Conservation (phyloP, 53 echinoderm and acorn worm genomes). For the Zoroaster sp. region DNA sequence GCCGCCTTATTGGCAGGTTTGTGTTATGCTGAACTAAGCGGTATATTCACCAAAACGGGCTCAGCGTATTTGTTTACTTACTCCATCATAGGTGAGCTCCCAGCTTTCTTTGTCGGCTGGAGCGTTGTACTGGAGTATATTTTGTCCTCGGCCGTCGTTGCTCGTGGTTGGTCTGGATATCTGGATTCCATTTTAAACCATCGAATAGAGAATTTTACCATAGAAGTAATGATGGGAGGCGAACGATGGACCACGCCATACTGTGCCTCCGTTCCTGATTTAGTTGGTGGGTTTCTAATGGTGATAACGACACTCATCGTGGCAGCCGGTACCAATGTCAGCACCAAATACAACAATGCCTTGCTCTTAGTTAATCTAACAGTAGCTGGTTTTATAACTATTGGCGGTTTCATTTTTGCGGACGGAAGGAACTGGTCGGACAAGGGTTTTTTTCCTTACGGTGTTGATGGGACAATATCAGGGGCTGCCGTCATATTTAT, state of each 20-base stretch:
- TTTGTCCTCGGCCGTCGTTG: conserved; percentile 42
- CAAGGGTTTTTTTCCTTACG: conserved; percentile 65
- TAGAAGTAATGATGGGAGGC: conserved; percentile 57
- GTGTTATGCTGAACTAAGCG: conserved; percentile 77
- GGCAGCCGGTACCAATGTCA: conserved; percentile 8
- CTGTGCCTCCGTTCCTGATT: conserved; percentile 56
- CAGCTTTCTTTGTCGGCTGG: conserved; percentile 85
- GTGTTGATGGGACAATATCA: conserved; percentile 49
- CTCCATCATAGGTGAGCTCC: conserved; percentile 67
- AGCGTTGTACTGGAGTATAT: conserved; percentile 77
- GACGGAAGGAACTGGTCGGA: conserved; percentile 57
- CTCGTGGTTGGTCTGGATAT: conserved; percentile 63
- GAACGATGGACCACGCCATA: conserved; percentile 42
- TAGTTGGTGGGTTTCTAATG: conserved; percentile 1
- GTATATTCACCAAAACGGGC: conserved; percentile 70
- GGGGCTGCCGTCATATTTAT: conserved; percentile 69
- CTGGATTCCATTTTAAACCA: conserved; percentile 54
- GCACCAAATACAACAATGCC: conserved; percentile 25
- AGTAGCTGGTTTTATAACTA: conserved; percentile 23
- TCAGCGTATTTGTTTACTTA: conserved; percentile 78
- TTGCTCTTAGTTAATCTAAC: neutral
- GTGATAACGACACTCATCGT: conserved; percentile 35
- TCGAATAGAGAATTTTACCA: conserved; percentile 58
- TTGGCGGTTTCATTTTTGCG: conserved; percentile 42
- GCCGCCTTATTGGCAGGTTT: conserved; percentile 65